phyloP scores from a whole-genome alignment of 2,113 vertebrate genomes.

The Cairina moschata region DNA sequence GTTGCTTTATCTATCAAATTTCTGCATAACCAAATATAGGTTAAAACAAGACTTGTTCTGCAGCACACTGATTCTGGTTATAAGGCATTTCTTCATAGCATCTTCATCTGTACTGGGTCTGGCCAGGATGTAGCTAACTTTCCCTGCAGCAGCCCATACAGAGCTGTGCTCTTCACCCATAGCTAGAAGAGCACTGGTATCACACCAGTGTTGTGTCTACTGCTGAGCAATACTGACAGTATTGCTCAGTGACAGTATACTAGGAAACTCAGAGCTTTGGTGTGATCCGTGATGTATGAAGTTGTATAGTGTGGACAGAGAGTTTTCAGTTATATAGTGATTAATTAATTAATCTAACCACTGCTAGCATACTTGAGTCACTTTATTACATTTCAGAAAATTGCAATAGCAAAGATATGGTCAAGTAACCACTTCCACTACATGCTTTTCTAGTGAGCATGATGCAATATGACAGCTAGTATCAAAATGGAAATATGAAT shows the following conservation, averaged over 20 bases:
- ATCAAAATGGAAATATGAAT: neutral
- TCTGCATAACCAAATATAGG: neutral
- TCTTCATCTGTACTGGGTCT: no score
- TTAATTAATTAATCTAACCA: neutral
- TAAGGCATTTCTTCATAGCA: neutral
- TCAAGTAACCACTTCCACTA: neutral
- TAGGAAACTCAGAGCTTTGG: neutral
- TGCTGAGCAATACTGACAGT: no score
- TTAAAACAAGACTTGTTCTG: neutral
- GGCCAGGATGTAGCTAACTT: no score
- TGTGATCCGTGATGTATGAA: neutral
- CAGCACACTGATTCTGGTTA: neutral
- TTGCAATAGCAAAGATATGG: neutral
- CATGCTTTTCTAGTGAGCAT: neutral
- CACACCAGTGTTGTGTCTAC: no score
- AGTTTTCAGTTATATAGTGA: neutral
- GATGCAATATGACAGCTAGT: neutral
- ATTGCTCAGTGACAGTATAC: neutral
- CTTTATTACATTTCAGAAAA: neutral
- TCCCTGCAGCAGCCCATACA: no score
- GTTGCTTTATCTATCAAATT: neutral
- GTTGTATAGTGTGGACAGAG: neutral
- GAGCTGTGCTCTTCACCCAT: no score
- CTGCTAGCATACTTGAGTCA: neutral
- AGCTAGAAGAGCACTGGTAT: no score